These are phyloP conservation scores for Ariopsis seemanni DNA, from an alignment of 2,113 vertebrate genomes.

Conservation along the genomic window DNA sequence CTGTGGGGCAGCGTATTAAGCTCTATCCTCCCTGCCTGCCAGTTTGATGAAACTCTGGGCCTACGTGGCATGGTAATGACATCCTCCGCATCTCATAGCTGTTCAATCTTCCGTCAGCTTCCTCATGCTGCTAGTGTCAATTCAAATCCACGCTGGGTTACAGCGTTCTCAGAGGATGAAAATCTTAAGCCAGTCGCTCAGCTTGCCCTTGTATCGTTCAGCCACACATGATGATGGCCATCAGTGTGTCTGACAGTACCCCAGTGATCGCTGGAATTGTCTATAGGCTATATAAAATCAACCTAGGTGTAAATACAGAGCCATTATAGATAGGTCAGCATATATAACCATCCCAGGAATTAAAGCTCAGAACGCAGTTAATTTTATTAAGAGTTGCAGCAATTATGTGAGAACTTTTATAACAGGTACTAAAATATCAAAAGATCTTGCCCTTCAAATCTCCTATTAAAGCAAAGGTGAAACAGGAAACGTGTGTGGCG, in stretches of 20 bases:
- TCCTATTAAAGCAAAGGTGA: slow-evolving; percentile 50
- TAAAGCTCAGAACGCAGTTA: slow-evolving; percentile 53
- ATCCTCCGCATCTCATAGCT: slow-evolving; percentile 38
- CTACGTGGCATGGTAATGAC: slow-evolving; percentile 48
- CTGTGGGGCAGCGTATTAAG: slow-evolving; percentile 75
- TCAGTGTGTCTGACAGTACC: background rate
- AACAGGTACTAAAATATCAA: slow-evolving; percentile 41
- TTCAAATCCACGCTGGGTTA: slow-evolving; percentile 80
- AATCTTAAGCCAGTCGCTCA: slow-evolving; percentile 25
- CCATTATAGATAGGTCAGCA: slow-evolving; percentile 34
- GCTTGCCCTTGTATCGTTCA: slow-evolving; percentile 25
- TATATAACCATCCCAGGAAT: slow-evolving; percentile 54
- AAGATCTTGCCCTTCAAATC: slow-evolving; percentile 52
- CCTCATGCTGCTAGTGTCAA: slow-evolving; percentile 65
- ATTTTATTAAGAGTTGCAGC: slow-evolving; percentile 42
- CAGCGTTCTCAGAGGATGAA: slow-evolving; percentile 65
- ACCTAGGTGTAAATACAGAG: slow-evolving; percentile 37
- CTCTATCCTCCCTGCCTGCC: slow-evolving; percentile 41
- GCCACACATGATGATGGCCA: slow-evolving; percentile 32
- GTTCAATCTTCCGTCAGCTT: slow-evolving; percentile 41
- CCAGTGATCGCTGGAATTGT: slow-evolving; percentile 21
- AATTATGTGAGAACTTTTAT: slow-evolving; percentile 43
- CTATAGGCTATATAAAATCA: slow-evolving; percentile 39
- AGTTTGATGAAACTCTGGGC: slow-evolving; percentile 52
- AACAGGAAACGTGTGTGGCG: slow-evolving; percentile 50